phyloP scores from a whole-genome alignment of 2,113 vertebrate species.

The Tragulus kanchil region DNA sequence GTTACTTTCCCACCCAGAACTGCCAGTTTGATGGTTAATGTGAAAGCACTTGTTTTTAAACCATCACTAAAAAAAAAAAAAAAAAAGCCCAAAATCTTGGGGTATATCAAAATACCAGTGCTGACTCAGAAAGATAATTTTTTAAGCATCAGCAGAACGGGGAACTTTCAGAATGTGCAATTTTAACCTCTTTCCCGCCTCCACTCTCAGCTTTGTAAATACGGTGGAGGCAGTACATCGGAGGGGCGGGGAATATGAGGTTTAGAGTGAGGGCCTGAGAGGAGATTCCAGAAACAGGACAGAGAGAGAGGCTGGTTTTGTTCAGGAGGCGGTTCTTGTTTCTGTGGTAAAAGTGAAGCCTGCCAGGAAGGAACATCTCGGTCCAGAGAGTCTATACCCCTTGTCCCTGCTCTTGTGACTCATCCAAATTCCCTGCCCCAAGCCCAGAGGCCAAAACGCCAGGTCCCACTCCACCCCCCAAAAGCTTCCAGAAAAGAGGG shows the following conservation, averaged over 20 bases:
- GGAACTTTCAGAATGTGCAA: slow-evolving; percentile 74
- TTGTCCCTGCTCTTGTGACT: not conserved
- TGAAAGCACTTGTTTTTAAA: slow-evolving; percentile 81
- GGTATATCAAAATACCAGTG: slow-evolving; percentile 82
- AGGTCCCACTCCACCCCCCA: too few relatives aligned
- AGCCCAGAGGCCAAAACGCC: not conserved
- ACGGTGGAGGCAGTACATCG: not conserved
- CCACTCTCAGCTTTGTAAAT: not conserved
- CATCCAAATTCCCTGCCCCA: not conserved
- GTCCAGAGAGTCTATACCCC: not conserved
- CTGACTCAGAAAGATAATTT: slow-evolving; percentile 83
- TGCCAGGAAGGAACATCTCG: not conserved
- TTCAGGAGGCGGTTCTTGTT: not conserved
- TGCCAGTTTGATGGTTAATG: slow-evolving; percentile 55
- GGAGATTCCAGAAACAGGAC: not conserved
- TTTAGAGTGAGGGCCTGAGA: not conserved
- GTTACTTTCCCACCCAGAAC: not conserved
- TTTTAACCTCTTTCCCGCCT: slow-evolving; percentile 44
- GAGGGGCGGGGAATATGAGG: too few relatives aligned
- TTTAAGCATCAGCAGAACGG: slow-evolving; percentile 78
- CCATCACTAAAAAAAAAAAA: slow-evolving; percentile 52
- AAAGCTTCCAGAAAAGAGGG: not conserved
- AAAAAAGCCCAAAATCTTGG: slow-evolving; percentile 71
- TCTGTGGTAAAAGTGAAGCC: not conserved
- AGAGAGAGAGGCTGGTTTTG: not conserved